Conservation (phyloP, 2,113 vertebrate genomes). For the Erythrolamprus reginae region DNA sequence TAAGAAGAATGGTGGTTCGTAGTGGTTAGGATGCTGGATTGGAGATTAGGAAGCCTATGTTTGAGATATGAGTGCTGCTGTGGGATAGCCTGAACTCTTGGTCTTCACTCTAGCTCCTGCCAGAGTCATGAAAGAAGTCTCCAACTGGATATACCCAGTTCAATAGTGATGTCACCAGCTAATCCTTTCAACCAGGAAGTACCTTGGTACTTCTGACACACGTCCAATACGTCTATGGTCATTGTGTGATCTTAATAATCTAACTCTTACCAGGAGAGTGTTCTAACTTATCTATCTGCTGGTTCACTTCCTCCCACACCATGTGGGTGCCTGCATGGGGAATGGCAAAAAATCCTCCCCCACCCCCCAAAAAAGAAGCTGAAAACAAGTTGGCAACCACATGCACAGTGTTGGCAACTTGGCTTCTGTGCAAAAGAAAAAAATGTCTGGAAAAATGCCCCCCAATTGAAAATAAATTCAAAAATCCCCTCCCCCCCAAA, state of each 20-base stretch:
- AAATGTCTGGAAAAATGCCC: too few species aligned
- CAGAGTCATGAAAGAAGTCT: not conserved
- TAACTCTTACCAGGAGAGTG: not conserved
- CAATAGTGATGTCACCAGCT: not conserved
- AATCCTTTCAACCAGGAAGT: not conserved
- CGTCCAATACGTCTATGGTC: not conserved
- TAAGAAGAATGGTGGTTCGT: not conserved
- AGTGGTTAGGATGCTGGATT: not conserved
- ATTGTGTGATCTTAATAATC: not conserved
- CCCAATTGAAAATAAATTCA: too few species aligned
- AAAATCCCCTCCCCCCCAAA: too few species aligned
- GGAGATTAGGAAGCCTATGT: not conserved
- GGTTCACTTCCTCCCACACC: too few species aligned
- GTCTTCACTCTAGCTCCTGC: not conserved
- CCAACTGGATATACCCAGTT: not conserved
- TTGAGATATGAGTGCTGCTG: not conserved
- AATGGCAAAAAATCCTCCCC: too few species aligned
- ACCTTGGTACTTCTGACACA: not conserved
- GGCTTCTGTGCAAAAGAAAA: too few species aligned
- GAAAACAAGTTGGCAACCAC: too few species aligned
- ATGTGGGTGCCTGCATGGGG: too few species aligned
- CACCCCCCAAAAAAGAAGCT: too few species aligned
- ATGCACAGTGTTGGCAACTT: too few species aligned
- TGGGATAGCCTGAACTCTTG: not conserved
- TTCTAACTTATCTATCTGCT: too few species aligned